Conservation (phyloP, 2,113 vertebrate species). For the Opisthocomus hoazin region DNA sequence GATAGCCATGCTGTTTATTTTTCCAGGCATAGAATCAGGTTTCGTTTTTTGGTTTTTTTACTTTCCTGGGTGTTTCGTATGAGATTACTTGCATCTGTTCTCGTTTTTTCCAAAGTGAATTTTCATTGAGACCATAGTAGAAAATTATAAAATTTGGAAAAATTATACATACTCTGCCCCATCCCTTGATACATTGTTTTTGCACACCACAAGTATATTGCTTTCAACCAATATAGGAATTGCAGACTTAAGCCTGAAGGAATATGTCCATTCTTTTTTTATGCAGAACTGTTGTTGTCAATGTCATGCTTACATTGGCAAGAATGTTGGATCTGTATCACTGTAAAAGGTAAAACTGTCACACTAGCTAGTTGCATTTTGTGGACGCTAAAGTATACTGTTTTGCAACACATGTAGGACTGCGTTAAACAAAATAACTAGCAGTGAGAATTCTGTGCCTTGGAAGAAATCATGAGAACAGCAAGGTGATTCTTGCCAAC, state of each 20-base stretch:
- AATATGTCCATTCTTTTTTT: neutral
- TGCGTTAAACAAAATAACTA: neutral
- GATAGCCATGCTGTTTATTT: neutral
- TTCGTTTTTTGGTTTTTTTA: rapidly evolving
- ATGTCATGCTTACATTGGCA: neutral
- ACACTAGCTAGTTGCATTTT: neutral
- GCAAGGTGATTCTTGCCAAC: neutral
- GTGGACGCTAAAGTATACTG: neutral
- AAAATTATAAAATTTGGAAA: neutral
- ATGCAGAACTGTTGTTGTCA: neutral
- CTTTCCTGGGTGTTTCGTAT: neutral
- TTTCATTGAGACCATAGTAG: neutral
- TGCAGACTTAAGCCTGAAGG: neutral
- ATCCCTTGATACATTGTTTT: neutral
- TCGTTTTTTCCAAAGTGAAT: neutral
- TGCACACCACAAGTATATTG: neutral
- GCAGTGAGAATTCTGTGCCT: neutral
- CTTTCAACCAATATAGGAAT: neutral
- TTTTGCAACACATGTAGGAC: neutral
- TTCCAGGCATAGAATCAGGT: neutral
- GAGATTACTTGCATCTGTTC: neutral
- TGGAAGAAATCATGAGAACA: neutral
- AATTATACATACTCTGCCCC: neutral
- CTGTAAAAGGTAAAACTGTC: neutral
- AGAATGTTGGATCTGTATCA: neutral